Evolutionary conservation across 1,140 invertebrate species (phyloP), one percentile per base, ranked within the genome.

Genomic region (Bactericera cockerelli): DNA sequence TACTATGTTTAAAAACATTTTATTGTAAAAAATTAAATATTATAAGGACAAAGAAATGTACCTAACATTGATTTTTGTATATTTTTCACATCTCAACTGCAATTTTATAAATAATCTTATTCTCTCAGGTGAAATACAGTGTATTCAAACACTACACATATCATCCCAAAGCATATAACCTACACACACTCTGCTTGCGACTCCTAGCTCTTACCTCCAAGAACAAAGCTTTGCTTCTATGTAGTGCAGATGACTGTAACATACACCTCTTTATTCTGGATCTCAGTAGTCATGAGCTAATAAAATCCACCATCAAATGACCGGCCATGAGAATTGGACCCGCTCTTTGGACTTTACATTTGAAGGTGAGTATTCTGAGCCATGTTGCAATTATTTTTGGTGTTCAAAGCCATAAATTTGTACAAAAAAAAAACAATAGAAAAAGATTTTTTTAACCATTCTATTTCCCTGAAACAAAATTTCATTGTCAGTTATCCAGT

Each of bases 261-360:
- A 78, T 93, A 60, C 76, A 84, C 58, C 64, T 93, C 25, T 87
- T 78, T 72, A 26, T 56, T 53, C 26, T 55, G 14, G 39, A 55
- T 57, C 39, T 36, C 1, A 42, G 28, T 26, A 54, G 24, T 22
- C 25, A 26, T 42, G 28, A 58, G 49, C 14, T 13, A 22, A 55
- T 56, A 56, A 14, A 59, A 14, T 67, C 75, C n/a, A 57, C 16
- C 22, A 74, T 75, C 66, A 71, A 67, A 62, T 81, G 58, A 68
- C 64, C 19, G 89, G 89, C 0, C 89, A 93, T 70, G 83, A 90
- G 69, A 87, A 93, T 71, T 94, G 90, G 90, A 81, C 94, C 22
- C 75, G 82, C 62, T 81, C 82, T 22, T 70, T 94, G 54, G 86
- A 90, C 72, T 81, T 87, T 64, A 72, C 77, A 11, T 63, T 67